Evolutionary conservation across 2,113 vertebrate genomes (phyloP), one percentile per base, ranked within the genome.

Genomic region (Percina caprodes): DNA sequence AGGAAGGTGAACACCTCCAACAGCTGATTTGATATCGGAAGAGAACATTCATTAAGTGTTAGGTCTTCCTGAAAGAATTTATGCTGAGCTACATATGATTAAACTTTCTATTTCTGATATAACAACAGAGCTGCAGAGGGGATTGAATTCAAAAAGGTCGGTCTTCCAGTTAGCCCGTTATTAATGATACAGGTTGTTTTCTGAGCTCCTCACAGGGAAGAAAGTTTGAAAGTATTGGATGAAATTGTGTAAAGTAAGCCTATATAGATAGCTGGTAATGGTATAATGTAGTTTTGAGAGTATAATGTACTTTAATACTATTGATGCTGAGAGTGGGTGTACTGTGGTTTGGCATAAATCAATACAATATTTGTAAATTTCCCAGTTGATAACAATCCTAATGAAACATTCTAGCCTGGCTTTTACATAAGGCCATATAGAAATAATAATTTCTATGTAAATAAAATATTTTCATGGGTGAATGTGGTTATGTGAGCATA

Each of bases 151-250:
- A 46, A 24, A 77, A 74, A 84, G 67, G 74, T 87, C 74, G 77
- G n/a, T 18, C n/a, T 54, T 79, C 55, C 19, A 54, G 74, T 76
- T 45, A 65, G 63, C 35, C n/a, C 24, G 15, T 69, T 80, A 91
- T 89, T 86, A 82, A 86, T 88, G 81, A 13, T 55, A 23, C 60
- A 21, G 48, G 58, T 82, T 78, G 42, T 65, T 76, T 77, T 74
- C 15, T 62, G 18, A 75, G 24, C 68, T 62, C 59, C 45, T 63
- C 62, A 58, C 42, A 23, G n/a, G 23, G 56, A 70, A 33, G 46
- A 79, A 62, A 69, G n/a, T 19, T 77, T 5, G 42, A 76, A 39
- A 55, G 12, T 14, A 55, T 14, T 56, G 52, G 54, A 60, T 61
- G 24, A 62, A 74, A 78, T 69, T 16, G 82, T 59, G 18, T 63